Percentiles rank a stretch among this genome's conserved stretches.
phyloP scores from a whole-genome alignment of 2,888 invertebrate genomes.

The Hedya salicella region DNA sequence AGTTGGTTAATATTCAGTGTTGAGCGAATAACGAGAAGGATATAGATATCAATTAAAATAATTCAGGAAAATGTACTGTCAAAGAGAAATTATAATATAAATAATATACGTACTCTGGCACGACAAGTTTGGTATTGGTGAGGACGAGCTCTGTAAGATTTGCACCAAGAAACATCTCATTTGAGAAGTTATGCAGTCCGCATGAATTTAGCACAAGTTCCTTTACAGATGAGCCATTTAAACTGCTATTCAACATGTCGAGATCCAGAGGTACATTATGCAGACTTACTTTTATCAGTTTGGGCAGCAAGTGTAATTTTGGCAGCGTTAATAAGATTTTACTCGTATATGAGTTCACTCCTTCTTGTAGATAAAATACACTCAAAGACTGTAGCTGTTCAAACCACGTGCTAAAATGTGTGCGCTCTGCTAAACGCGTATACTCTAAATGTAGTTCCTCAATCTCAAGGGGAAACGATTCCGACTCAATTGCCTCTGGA shows the following conservation, averaged over 20 bases:
- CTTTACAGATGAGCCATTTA: constrained; percentile 10
- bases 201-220: not conserved
- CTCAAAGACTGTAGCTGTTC: constrained; percentile 6
- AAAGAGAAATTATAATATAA: too few relatives aligned
- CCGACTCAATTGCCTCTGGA: not conserved
- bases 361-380: not conserved
- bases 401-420: constrained; percentile 5
- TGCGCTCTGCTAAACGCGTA: not conserved
- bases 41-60: too few relatives aligned
- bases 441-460: not conserved
- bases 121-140: not conserved
- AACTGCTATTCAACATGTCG: not conserved
- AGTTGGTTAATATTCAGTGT: too few relatives aligned
- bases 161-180: not conserved
- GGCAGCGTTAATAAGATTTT: not conserved
- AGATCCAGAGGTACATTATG: not conserved
- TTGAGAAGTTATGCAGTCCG: not conserved
- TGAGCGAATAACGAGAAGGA: too few relatives aligned
- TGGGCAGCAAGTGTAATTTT: not conserved
- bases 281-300: not conserved
- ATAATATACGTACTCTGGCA: constrained; percentile 13
- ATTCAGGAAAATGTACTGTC: too few relatives aligned
- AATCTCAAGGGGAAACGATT: not conserved
- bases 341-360: not conserved
- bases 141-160: constrained; percentile 1